These are phyloP conservation scores for Hemithea aestivaria DNA, from an alignment of 2,888 invertebrate species.

Conservation along the genomic window DNA sequence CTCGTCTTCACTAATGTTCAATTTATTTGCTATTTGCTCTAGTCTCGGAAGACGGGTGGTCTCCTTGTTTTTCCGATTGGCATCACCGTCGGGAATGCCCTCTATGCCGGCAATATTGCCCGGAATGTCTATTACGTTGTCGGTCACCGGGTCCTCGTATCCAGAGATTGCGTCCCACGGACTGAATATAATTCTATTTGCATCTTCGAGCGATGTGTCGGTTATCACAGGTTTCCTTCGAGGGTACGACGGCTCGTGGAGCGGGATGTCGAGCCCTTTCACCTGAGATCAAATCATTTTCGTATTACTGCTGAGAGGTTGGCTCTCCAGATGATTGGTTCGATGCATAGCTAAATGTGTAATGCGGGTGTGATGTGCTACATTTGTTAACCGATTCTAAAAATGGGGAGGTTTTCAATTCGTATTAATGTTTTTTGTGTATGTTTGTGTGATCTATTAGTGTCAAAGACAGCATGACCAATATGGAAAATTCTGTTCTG, in stretches of 20 bases:
- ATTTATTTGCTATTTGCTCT: slow-evolving; percentile 67
- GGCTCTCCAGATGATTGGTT: slow-evolving; percentile 19
- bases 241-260: slow-evolving; percentile 50
- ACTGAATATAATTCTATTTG: slow-evolving; percentile 77
- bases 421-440: no score
- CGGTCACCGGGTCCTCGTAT: slow-evolving; percentile 66
- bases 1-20: slow-evolving; percentile 70
- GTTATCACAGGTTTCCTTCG: slow-evolving; percentile 61
- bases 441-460: no score
- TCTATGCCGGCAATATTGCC: slow-evolving; percentile 53
- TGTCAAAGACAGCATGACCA: no score
- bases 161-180: slow-evolving; percentile 73
- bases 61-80: slow-evolving; percentile 59
- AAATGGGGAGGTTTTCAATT: no score
- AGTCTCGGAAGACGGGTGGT: slow-evolving; percentile 44
- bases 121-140: slow-evolving; percentile 69
- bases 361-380: slow-evolving; percentile 6
- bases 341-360: slow-evolving; percentile 19
- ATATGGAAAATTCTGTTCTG: no score
- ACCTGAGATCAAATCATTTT: slow-evolving; percentile 45
- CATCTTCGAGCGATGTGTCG: slow-evolving; percentile 71
- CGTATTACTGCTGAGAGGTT: slow-evolving; percentile 14
- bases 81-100: slow-evolving; percentile 42
- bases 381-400: no score
- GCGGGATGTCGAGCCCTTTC: slow-evolving; percentile 68